Percentiles rank a stretch among this genome's conserved stretches.
These are phyloP conservation scores for Aphelenchoides besseyi DNA, from an alignment of 1,140 invertebrate species.

Conservation along the genomic window DNA sequence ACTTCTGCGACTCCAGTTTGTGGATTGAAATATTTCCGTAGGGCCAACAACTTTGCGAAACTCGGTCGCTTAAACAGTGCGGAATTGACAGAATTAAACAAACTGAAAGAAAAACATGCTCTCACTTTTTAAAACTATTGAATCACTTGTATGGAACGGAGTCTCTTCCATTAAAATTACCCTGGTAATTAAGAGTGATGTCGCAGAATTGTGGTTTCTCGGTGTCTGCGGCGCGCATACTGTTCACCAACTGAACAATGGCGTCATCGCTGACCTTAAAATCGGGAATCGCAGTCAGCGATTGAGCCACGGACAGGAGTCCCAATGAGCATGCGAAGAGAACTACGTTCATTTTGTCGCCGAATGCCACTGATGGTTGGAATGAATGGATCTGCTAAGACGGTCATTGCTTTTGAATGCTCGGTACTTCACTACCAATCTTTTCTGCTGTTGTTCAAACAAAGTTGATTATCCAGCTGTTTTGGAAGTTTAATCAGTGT, in stretches of 20 bases:
- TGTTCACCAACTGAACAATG: background rate
- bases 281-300: no score
- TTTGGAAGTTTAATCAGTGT: no score
- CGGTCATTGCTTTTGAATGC: no score
- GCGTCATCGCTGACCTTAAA: background rate
- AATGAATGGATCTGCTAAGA: no score
- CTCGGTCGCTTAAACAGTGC: conserved; percentile 2
- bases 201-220: conserved; percentile 20
- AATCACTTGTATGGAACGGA: background rate
- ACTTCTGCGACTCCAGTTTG: conserved; percentile 21
- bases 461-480: no score
- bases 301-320: no score
- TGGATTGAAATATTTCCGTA: conserved; percentile 18
- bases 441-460: no score
- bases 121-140: background rate
- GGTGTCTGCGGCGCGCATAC: background rate
- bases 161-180: conserved; percentile 11
- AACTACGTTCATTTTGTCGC: no score
- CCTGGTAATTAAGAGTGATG: background rate
- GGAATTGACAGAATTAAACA: conserved; percentile 16
- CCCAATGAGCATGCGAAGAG: no score
- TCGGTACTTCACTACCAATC: no score
- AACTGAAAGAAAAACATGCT: conserved; percentile 15
- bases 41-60: background rate
- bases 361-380: no score